Evolutionary conservation across 2,888 invertebrate species (phyloP).

Genomic region (Amiota minor): DNA sequence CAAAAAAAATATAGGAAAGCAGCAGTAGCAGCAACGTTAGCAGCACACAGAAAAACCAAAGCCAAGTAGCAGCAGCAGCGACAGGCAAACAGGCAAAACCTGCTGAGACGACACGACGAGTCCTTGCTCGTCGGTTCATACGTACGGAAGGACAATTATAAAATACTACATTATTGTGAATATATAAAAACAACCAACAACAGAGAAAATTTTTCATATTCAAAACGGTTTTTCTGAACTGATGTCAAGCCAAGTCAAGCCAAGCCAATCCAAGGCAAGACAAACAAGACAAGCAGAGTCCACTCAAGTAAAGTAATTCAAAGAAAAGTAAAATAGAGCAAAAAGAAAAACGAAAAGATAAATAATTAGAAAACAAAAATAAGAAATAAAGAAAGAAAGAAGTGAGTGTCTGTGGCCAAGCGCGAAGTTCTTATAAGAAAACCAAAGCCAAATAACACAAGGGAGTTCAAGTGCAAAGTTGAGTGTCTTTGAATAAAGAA

Average conservation of each 20-base stretch:
- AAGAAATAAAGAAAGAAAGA: neutral
- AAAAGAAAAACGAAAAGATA: conserved; percentile 34
- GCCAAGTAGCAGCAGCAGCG: conserved; percentile 43
- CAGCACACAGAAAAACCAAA: conserved; percentile 13
- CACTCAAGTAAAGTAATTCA: conserved; percentile 37
- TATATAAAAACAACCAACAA: conserved; percentile 39
- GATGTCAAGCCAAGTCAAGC: conserved; percentile 12
- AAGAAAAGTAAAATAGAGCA: conserved; percentile 25
- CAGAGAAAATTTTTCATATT: conserved; percentile 44
- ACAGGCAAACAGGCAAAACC: conserved; percentile 69
- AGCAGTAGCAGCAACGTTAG: conserved; percentile 28
- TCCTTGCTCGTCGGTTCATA: conserved; percentile 72
- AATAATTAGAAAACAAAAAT: neutral
- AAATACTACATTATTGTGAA: conserved; percentile 34
- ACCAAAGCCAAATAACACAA: neutral
- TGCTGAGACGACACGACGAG: conserved; percentile 72
- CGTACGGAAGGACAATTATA: conserved; percentile 65
- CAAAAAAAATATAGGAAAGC: conserved; percentile 2
- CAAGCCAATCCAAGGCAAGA: conserved; percentile 29
- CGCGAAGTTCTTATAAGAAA: conserved; percentile 18
- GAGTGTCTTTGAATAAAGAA: neutral
- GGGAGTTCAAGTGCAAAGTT: conserved; percentile 16
- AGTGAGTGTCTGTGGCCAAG: conserved; percentile 14
- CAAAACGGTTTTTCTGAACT: conserved; percentile 39
- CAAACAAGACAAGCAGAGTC: conserved; percentile 47